A percentile compares a stretch with the other conserved stretches of the same genome.
Conservation (phyloP, 2,888 invertebrate genomes). For the Neria commutata region DNA sequence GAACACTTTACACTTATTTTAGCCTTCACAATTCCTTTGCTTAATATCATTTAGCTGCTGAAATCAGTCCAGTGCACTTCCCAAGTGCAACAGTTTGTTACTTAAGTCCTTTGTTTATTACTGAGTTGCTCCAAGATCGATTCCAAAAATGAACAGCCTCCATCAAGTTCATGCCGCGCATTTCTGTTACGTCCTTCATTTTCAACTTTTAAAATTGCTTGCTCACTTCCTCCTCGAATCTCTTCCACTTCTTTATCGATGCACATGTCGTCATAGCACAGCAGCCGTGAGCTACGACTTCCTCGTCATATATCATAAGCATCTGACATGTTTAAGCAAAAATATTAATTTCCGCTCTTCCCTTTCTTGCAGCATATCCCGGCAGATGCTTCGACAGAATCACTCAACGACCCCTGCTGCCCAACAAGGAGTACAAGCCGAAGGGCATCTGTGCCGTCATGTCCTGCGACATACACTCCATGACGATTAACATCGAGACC, state of each 20-base stretch:
- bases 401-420: constrained; percentile 55
- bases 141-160: neutral
- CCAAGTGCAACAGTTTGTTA: constrained; percentile 22
- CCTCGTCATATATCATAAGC: neutral
- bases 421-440: constrained; percentile 59
- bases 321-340: neutral
- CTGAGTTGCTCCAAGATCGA: neutral
- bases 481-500: constrained; percentile 58
- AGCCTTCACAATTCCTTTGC: too few relatives aligned
- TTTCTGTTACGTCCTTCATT: neutral
- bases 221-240: too few relatives aligned
- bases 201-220: neutral
- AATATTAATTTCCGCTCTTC: constrained; percentile 30
- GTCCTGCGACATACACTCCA: constrained; percentile 55
- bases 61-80: too few relatives aligned
- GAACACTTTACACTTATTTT: too few relatives aligned
- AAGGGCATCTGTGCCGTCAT: constrained; percentile 60
- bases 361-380: constrained; percentile 49
- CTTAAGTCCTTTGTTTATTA: constrained; percentile 36
- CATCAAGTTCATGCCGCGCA: neutral
- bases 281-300: neutral
- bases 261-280: too few relatives aligned
- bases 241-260: too few relatives aligned
- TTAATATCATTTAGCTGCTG: too few relatives aligned
- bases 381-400: constrained; percentile 60